These are phyloP conservation scores for Drosophila paranaensis DNA, from an alignment of 2,888 invertebrate genomes.

Conservation along the genomic window DNA sequence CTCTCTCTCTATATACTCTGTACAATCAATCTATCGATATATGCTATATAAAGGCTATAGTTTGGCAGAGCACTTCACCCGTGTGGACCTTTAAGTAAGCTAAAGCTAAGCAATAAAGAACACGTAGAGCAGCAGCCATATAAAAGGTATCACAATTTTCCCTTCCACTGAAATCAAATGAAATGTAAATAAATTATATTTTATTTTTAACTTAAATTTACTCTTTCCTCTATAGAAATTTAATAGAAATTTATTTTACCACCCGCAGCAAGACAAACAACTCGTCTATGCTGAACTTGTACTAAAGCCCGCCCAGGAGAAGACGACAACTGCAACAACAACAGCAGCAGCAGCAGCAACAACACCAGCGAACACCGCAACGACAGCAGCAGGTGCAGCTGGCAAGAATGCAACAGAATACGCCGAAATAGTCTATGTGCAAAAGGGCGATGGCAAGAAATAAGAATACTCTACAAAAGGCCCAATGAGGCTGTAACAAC, in stretches of 20 bases:
- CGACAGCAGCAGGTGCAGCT: constrained; percentile 75
- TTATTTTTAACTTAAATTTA: not conserved
- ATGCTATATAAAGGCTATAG: constrained; percentile 65
- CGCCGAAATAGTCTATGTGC: constrained; percentile 91
- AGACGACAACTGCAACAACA: constrained; percentile 61
- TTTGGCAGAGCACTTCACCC: constrained; percentile 82
- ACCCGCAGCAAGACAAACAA: constrained; percentile 86
- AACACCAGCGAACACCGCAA: constrained; percentile 48
- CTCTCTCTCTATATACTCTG: constrained; percentile 22
- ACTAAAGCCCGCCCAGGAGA: constrained; percentile 85
- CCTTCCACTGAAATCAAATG: constrained; percentile 22
- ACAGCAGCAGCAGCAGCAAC: constrained; percentile 71
- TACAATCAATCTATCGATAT: constrained; percentile 21
- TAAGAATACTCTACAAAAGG: constrained; percentile 49
- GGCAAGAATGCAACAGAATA: constrained; percentile 89
- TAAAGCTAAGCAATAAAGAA: constrained; percentile 21
- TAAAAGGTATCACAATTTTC: constrained; percentile 59
- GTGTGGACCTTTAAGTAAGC: constrained; percentile 82
- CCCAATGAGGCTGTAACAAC: constrained; percentile 55
- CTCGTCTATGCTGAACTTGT: constrained; percentile 91
- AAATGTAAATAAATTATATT: not conserved
- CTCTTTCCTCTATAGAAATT: not conserved
- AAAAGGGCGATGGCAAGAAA: constrained; percentile 76
- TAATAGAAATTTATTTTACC: constrained; percentile 12
- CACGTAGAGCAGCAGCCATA: constrained; percentile 17